These are phyloP conservation scores for Pinna nobilis DNA, from an alignment of 1,140 invertebrate genomes.

Conservation along the genomic window DNA sequence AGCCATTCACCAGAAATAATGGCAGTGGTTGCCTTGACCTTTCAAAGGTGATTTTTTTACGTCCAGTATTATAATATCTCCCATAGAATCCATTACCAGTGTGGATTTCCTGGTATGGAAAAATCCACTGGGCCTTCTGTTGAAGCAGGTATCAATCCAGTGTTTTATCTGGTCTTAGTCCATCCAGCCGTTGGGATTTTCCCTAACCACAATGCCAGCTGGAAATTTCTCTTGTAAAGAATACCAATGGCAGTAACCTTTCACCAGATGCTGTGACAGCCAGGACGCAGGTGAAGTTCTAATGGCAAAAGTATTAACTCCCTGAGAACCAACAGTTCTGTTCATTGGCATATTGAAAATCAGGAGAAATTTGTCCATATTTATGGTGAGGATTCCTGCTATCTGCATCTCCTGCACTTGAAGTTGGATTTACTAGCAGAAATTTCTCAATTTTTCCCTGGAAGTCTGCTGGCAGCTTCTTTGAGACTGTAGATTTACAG, in stretches of 20 bases:
- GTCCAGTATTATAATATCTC: conserved; percentile 8
- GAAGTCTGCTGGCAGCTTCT: conserved; percentile 27
- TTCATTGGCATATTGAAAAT: conserved; percentile 51
- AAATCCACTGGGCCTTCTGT: conserved; percentile 19
- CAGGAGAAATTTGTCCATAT: conserved; percentile 59
- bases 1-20: conserved; percentile 54
- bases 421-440: not conserved
- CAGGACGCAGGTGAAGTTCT: conserved; percentile 53
- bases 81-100: conserved; percentile 37
- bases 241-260: conserved; percentile 59
- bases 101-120: conserved; percentile 1
- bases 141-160: conserved; percentile 39
- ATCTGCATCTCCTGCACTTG: too few relatives aligned
- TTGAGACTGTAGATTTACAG: conserved; percentile 4
- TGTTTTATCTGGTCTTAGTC: conserved; percentile 47
- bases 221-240: conserved; percentile 56
- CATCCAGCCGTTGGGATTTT: conserved; percentile 56
- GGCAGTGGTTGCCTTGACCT: conserved; percentile 1
- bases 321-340: conserved; percentile 41
- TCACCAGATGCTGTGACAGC: conserved; percentile 46
- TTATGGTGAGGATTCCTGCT: conserved; percentile 12
- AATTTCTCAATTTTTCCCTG: conserved; percentile 12
- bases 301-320: conserved; percentile 37
- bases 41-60: conserved; percentile 7
- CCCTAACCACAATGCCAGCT: conserved; percentile 27